Evolutionary conservation across 2,888 invertebrate genomes (phyloP).

Genomic region (Lottia gigantea): DNA sequence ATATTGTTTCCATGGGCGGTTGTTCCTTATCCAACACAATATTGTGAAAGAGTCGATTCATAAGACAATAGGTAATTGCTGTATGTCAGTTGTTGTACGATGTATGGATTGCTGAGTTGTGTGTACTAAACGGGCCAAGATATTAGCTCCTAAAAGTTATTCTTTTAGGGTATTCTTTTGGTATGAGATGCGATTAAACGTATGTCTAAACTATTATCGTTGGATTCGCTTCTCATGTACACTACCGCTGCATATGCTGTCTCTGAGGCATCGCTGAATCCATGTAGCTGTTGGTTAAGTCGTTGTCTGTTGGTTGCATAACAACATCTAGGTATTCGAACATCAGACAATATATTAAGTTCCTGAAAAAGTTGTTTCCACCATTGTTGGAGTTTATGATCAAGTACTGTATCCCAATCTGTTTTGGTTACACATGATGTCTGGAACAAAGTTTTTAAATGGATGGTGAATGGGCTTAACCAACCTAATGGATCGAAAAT

Average conservation of each 20-base stretch:
- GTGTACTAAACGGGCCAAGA: neutral
- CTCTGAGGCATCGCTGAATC: neutral
- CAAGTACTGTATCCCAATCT: neutral
- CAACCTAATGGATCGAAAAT: neutral
- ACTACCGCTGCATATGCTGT: neutral
- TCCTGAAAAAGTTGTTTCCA: neutral
- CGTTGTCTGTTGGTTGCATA: neutral
- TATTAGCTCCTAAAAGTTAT: neutral
- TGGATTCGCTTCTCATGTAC: neutral
- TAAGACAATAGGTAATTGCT: too few species aligned
- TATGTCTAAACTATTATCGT: neutral
- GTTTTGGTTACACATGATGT: neutral
- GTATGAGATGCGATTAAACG: neutral
- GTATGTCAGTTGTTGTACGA: neutral
- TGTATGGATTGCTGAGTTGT: neutral
- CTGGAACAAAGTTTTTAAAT: constrained; percentile 3
- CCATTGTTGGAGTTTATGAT: neutral
- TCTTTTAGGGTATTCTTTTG: neutral
- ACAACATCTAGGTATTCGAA: neutral
- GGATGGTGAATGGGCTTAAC: neutral
- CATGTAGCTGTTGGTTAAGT: neutral
- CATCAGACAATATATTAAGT: neutral
- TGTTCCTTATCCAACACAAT: neutral
- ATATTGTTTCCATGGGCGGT: too few species aligned
- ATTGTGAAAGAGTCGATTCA: neutral